phyloP scores from a whole-genome alignment of 2,888 invertebrate genomes.

The Tyria jacobaeae region DNA sequence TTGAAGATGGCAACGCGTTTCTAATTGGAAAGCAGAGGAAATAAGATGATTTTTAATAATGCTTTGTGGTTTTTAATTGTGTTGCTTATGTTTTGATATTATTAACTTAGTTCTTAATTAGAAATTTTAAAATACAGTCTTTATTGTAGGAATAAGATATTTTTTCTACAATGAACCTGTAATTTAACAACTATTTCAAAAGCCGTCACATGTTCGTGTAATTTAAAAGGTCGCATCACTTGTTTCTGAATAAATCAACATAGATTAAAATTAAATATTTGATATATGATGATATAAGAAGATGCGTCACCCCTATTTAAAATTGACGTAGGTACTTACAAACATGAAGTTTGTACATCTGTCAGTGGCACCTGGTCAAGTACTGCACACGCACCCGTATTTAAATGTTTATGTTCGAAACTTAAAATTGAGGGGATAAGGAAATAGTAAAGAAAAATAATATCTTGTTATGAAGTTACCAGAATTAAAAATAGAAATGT shows the following conservation, averaged over 20 bases:
- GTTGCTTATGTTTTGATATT: constrained; percentile 3
- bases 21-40: constrained; percentile 47
- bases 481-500: neutral
- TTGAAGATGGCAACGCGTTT: constrained; percentile 42
- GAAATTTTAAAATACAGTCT: neutral
- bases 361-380: constrained; percentile 47
- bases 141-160: neutral
- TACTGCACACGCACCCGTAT: constrained; percentile 30
- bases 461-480: constrained; percentile 11
- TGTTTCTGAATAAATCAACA: constrained; percentile 8
- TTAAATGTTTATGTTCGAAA: no score
- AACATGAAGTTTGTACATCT: constrained; percentile 42
- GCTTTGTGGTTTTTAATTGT: constrained; percentile 17
- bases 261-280: constrained; percentile 10
- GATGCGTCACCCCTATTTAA: constrained; percentile 40
- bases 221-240: constrained; percentile 8
- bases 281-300: constrained; percentile 26
- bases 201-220: neutral
- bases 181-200: neutral
- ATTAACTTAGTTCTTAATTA: constrained; percentile 2
- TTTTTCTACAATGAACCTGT: neutral
- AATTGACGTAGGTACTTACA: constrained; percentile 26
- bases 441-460: constrained; percentile 26
- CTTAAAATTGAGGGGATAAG: constrained; percentile 22
- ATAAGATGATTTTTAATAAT: constrained; percentile 38